Conservation (phyloP, 2,113 vertebrate species). For the Eubucco bourcierii region DNA sequence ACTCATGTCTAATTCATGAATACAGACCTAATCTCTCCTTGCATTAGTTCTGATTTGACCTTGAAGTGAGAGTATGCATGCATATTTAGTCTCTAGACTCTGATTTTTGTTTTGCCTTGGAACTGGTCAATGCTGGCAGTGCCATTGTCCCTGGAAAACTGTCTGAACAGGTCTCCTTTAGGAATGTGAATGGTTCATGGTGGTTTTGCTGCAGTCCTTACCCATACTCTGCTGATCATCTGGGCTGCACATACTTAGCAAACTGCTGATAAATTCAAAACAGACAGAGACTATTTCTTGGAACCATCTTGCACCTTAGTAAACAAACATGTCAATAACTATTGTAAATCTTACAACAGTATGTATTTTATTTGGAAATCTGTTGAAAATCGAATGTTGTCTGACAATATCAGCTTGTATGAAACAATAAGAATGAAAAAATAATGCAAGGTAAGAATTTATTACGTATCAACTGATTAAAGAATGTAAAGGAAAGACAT, state of each 20-base stretch:
- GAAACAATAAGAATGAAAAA: neutral
- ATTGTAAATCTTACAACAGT: neutral
- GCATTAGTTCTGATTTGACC: neutral
- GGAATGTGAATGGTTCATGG: neutral
- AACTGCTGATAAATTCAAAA: neutral
- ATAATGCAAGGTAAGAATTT: rapidly evolving
- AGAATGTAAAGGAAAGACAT: neutral
- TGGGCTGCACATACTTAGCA: neutral
- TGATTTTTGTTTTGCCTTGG: neutral
- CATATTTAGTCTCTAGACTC: neutral
- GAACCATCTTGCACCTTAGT: neutral
- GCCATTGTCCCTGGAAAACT: rapidly evolving
- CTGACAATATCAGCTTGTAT: neutral
- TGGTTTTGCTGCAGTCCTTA: neutral
- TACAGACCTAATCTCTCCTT: neutral
- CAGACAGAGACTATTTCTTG: neutral
- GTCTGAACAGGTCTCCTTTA: neutral
- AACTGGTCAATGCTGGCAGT: neutral
- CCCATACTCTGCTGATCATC: rapidly evolving
- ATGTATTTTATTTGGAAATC: neutral
- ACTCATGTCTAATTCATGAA: neutral
- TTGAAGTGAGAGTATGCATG: neutral
- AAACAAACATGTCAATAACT: neutral
- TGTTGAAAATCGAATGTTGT: neutral
- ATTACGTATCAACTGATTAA: neutral